phyloP scores from a whole-genome alignment of 2,113 vertebrate species.

The Echinops telfairi region DNA sequence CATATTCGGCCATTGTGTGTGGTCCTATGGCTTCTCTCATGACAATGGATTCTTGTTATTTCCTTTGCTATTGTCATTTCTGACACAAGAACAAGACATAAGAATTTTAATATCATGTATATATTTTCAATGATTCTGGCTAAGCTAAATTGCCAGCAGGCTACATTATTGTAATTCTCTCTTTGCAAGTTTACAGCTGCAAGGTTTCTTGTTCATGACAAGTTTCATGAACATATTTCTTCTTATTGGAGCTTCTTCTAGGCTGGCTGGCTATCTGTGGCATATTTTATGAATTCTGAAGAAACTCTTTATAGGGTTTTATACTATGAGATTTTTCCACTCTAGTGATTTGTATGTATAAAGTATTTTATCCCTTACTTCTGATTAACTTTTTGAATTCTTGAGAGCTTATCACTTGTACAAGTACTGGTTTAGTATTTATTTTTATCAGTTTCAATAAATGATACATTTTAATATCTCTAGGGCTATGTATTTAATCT shows the following conservation, averaged over 20 bases:
- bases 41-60: conserved; percentile 28
- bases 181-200: conserved; percentile 42
- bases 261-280: conserved; percentile 12
- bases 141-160: conserved; percentile 70
- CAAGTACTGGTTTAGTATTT: conserved; percentile 68
- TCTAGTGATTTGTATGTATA: not conserved
- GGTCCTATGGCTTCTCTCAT: conserved; percentile 48
- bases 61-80: conserved; percentile 52
- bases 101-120: conserved; percentile 67
- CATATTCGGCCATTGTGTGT: not conserved
- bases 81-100: conserved; percentile 62
- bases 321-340: not conserved
- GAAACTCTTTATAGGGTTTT: conserved; percentile 35
- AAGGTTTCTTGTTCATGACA: conserved; percentile 66
- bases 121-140: conserved; percentile 64
- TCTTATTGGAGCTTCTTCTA: conserved; percentile 48
- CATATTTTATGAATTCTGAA: conserved; percentile 36
- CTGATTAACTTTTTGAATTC: conserved; percentile 63
- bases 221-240: conserved; percentile 62
- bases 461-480: conserved; percentile 36
- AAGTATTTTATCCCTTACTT: conserved; percentile 31
- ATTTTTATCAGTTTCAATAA: conserved; percentile 70
- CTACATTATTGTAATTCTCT: conserved; percentile 62
- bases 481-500: conserved; percentile 34
- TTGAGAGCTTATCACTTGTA: conserved; percentile 51